Conservation (phyloP, 2,888 invertebrate species). For the Tethea ocularis region DNA sequence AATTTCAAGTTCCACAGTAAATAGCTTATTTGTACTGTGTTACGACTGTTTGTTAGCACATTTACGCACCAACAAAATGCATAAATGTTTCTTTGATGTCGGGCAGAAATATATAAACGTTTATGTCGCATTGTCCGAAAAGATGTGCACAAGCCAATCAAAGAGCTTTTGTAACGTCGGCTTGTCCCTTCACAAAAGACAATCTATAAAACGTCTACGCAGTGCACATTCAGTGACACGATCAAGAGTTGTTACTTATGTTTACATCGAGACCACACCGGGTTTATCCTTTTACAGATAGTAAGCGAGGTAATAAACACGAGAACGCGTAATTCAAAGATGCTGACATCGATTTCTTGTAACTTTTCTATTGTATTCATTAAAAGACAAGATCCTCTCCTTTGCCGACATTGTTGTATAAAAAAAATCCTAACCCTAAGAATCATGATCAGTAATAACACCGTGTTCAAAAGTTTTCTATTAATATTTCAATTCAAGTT, state of each 20-base stretch:
- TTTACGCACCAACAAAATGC: conserved; percentile 54
- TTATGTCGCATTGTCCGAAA: conserved; percentile 72
- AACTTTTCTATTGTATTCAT: background rate
- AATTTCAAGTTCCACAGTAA: conserved; percentile 39
- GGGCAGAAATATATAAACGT: conserved; percentile 61
- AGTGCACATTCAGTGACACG: conserved; percentile 37
- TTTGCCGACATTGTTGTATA: too few species aligned
- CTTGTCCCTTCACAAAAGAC: conserved; percentile 49
- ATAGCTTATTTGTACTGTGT: conserved; percentile 53
- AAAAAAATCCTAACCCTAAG: too few species aligned
- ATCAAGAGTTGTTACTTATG: conserved; percentile 32
- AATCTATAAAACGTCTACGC: conserved; percentile 47
- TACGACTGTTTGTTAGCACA: conserved; percentile 68
- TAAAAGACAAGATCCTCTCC: background rate
- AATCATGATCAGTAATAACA: background rate
- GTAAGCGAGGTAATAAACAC: conserved; percentile 6
- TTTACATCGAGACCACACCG: conserved; percentile 22
- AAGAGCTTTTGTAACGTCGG: conserved; percentile 51
- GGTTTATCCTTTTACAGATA: conserved; percentile 14
- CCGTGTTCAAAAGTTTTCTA: too few species aligned
- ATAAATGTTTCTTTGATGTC: conserved; percentile 63
- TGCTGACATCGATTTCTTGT: conserved; percentile 4
- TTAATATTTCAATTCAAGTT: too few species aligned
- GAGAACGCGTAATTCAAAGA: conserved; percentile 6
- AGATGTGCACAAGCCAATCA: conserved; percentile 62